These are phyloP conservation scores for Camptogramma bilineatum DNA, from an alignment of 2,888 invertebrate species.

Conservation along the genomic window DNA sequence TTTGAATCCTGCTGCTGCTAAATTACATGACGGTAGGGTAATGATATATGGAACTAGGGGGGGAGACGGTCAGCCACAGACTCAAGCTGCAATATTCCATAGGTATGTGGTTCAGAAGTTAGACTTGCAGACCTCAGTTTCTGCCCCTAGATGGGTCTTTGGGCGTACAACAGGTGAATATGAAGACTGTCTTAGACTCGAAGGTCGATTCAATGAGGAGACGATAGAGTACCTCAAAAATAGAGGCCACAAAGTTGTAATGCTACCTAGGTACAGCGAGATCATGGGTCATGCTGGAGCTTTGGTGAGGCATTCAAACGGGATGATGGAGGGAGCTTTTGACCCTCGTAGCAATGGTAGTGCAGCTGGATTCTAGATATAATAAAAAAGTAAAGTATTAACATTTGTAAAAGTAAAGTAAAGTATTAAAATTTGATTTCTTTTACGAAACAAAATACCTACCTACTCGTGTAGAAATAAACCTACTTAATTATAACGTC, in stretches of 20 bases:
- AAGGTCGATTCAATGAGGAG: constrained; percentile 64
- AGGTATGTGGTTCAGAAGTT: constrained; percentile 71
- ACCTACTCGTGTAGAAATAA: constrained; percentile 9
- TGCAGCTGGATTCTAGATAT: constrained; percentile 68
- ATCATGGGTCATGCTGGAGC: constrained; percentile 71
- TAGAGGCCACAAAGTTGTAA: constrained; percentile 62
- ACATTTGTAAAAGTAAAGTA: neutral
- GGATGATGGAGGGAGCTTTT: constrained; percentile 73
- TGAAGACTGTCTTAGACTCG: constrained; percentile 58
- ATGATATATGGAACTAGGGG: constrained; percentile 76
- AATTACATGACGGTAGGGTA: constrained; percentile 70
- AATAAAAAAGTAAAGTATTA: neutral
- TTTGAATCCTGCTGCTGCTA: constrained; percentile 72
- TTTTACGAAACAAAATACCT: constrained; percentile 19
- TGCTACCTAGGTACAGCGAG: constrained; percentile 60
- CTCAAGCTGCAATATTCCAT: constrained; percentile 77
- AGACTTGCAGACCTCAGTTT: constrained; percentile 64
- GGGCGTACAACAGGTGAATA: constrained; percentile 56
- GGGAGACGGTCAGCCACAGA: constrained; percentile 77
- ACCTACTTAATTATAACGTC: constrained; percentile 33
- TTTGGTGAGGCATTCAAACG: constrained; percentile 67
- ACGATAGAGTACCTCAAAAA: constrained; percentile 64
- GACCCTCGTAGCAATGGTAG: constrained; percentile 74
- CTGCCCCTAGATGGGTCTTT: constrained; percentile 72
- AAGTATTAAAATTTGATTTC: constrained; percentile 4